Conservation (phyloP, 2,797 vertebrate genomes). For the Danio aesculapii region DNA sequence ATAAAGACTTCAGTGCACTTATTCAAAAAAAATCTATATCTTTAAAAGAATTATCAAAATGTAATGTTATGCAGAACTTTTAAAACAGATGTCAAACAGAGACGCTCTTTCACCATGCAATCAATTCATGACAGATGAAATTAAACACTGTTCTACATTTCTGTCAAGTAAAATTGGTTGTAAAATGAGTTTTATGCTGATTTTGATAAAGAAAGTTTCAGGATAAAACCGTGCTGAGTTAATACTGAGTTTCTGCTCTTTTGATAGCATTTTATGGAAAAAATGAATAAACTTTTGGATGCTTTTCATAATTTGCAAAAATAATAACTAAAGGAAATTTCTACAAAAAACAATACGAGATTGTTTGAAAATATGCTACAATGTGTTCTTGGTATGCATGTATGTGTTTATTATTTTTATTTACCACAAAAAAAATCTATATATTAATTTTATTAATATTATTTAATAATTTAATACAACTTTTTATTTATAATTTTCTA, state of each 20-base stretch:
- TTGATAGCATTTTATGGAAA: no score
- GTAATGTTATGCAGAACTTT: not conserved
- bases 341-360: no score
- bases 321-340: no score
- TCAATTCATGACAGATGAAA: not conserved
- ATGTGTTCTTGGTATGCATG: no score
- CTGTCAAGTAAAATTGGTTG: not conserved
- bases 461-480: no score
- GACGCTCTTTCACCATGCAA: not conserved
- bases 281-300: not conserved
- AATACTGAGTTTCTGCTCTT: no score
- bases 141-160: not conserved
- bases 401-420: no score
- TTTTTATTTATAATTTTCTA: no score
- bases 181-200: not conserved
- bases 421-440: no score
- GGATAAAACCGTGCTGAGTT: conserved; percentile 51
- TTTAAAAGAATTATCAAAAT: conserved; percentile 1
- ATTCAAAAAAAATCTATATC: not conserved
- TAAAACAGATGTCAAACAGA: not conserved
- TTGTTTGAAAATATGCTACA: no score
- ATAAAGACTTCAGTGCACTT: not conserved
- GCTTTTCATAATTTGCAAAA: no score
- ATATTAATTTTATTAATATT: no score
- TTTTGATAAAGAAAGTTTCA: conserved; percentile 27